Base-by-base conservation (phyloP, 2,113 vertebrate species). In the Lagopus leucura region DNA sequence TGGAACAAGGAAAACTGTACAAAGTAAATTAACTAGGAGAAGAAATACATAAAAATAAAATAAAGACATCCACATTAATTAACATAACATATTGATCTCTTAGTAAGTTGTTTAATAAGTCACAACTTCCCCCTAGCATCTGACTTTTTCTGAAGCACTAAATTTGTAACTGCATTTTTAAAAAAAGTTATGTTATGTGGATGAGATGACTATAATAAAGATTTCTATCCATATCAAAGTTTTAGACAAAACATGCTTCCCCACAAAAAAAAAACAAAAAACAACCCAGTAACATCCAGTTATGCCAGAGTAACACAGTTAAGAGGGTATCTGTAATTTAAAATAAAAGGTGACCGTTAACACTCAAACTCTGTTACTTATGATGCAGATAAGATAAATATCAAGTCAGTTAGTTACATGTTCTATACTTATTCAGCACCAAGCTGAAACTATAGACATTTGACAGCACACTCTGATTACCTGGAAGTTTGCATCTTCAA, bases 401-500 rank as follows among this genome's bases (percentile, higher is more conserved):
- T 25, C 17, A 72, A 30, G 13, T 57, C 28, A 16, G 28, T 76
- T 45, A 61, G 7, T 71, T 76, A 40, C 0, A 6, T n/a, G 20
- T 61, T 90, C 79, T 42, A 75, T 34, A 34, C 12, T 89, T 43
- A 6, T 1, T 75, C 10, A 83, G 52, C 16, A 38, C 27, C 54
- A 21, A 72, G 24, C 36, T 78, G 42, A 64, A 86, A 64, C 25
- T 42, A 14, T 1, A 73, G 55, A 28, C 30, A 43, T 36, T 30
- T 65, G 22, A 36, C 70, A 80, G n/a, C 13, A 58, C 42, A 30
- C 19, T 5, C n/a, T 1, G 0, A 63, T 54, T 95, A 99, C 99
- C 98, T 99, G 96, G 88, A 99, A 98, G 86, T 98, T 95, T 24
- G 99, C 99, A 64, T 98, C 97, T 84, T 99, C 97, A 63, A 99